Conservation (phyloP, 2,888 invertebrate species). For the Apodemia duryi region DNA sequence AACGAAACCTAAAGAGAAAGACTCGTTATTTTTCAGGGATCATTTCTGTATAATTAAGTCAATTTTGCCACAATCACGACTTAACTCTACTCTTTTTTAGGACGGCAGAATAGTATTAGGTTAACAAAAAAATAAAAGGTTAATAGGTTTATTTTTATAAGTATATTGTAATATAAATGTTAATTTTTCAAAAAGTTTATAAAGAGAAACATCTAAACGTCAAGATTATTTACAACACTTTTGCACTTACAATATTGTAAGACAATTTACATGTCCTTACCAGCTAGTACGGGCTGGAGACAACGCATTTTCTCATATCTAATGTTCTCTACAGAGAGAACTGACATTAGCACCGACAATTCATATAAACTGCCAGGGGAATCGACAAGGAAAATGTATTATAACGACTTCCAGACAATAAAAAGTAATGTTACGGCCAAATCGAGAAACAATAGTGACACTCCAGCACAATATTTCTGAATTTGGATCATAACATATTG, state of each 20-base stretch:
- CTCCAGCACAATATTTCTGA: slow-evolving; percentile 32
- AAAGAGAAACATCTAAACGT: neutral
- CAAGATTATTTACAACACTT: neutral
- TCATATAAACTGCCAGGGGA: slow-evolving; percentile 43
- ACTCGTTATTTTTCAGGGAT: too few relatives aligned
- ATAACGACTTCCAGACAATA: slow-evolving; percentile 52
- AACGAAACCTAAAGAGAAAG: too few relatives aligned
- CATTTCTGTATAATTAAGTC: too few relatives aligned
- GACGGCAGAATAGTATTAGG: too few relatives aligned
- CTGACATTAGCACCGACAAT: slow-evolving; percentile 36
- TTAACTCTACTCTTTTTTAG: too few relatives aligned
- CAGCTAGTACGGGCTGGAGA: slow-evolving; percentile 36
- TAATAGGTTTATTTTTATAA: too few relatives aligned
- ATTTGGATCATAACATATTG: slow-evolving; percentile 21
- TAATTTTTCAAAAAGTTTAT: neutral
- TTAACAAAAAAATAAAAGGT: too few relatives aligned
- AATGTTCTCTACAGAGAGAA: slow-evolving; percentile 19
- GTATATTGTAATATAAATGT: too few relatives aligned
- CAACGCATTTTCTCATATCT: slow-evolving; percentile 26
- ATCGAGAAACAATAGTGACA: slow-evolving; percentile 60
- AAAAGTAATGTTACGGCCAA: slow-evolving; percentile 59
- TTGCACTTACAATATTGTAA: slow-evolving; percentile 7
- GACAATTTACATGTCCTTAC: neutral
- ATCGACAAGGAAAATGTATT: slow-evolving; percentile 51
- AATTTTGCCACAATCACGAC: too few relatives aligned